Conservation (phyloP, 2,113 vertebrate species). For the Chaetops frenatus region DNA sequence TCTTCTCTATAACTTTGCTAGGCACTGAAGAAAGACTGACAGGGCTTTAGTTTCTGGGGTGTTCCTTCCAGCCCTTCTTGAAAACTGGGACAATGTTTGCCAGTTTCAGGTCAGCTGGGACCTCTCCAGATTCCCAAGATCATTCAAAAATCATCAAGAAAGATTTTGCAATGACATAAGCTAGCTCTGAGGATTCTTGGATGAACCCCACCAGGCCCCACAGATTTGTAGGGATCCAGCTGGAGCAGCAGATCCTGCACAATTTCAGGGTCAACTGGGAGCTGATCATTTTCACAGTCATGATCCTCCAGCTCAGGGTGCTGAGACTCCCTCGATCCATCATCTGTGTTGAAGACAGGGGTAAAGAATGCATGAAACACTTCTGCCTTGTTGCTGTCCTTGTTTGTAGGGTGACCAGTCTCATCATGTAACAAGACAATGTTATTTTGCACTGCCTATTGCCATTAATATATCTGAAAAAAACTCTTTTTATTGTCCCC, state of each 20-base stretch:
- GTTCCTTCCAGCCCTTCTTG: not conserved
- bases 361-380: not conserved
- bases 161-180: not conserved
- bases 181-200: not conserved
- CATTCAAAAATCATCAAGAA: not conserved
- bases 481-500: not conserved
- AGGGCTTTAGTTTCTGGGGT: not conserved
- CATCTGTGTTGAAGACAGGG: not conserved
- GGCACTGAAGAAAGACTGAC: accelerated
- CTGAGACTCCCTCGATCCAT: not conserved
- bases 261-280: not conserved
- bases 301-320: not conserved
- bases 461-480: not conserved
- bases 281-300: not conserved
- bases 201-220: not conserved
- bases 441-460: not conserved
- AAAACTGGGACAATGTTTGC: not conserved
- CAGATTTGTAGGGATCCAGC: not conserved
- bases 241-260: not conserved
- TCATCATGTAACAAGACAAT: not conserved
- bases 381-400: not conserved
- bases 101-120: not conserved
- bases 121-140: not conserved
- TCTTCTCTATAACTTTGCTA: not conserved
- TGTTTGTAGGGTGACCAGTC: not conserved